Evolutionary conservation across 2,888 invertebrate species (phyloP).

Genomic region (Pristionchus maxplancki): DNA sequence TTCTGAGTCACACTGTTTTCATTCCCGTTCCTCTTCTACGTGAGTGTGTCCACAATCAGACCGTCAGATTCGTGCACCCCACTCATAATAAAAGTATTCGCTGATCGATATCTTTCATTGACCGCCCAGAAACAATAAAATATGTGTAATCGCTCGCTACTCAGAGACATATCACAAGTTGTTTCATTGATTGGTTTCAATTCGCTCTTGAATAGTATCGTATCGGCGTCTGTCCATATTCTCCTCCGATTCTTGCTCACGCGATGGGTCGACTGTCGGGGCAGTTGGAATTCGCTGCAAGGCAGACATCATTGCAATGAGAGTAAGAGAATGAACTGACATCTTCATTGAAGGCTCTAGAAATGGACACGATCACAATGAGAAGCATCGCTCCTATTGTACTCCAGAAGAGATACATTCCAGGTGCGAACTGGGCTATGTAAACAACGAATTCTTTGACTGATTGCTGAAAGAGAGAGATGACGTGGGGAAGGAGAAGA

Average conservation of each 20-base stretch:
- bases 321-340: neutral
- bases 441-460: constrained; percentile 9
- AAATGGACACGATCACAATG: neutral
- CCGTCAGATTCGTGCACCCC: neutral
- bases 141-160: too few relatives aligned
- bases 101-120: too few relatives aligned
- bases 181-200: neutral
- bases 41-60: neutral
- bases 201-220: neutral
- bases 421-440: neutral
- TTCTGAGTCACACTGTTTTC: neutral
- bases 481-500: neutral
- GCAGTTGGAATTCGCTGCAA: neutral
- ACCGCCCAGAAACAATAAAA: too few relatives aligned
- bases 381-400: constrained; percentile 14
- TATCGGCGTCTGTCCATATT: neutral
- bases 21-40: neutral
- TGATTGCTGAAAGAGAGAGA: neutral
- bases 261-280: neutral
- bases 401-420: constrained; percentile 3
- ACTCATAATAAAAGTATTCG: too few relatives aligned
- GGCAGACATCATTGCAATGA: neutral
- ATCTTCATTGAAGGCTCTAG: neutral
- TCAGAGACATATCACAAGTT: too few relatives aligned
- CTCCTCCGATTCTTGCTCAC: neutral